Conservation (phyloP, 2,797 vertebrate genomes). For the Acipenser transmontanus region DNA sequence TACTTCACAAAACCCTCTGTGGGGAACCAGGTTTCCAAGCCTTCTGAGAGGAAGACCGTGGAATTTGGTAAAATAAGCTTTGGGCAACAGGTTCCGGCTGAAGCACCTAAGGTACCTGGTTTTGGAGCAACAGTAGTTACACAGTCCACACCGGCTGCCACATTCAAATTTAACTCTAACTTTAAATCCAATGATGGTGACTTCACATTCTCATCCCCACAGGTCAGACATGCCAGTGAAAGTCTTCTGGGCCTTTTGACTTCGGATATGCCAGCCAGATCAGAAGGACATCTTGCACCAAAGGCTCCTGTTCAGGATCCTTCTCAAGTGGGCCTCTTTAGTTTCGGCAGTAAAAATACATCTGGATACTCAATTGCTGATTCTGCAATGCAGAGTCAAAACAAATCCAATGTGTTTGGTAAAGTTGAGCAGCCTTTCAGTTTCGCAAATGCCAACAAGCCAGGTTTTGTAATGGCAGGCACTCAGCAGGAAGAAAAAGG, state of each 20-base stretch:
- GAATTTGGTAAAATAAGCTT: conserved; percentile 80
- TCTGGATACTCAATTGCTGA: conserved; percentile 64
- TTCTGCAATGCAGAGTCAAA: conserved; percentile 41
- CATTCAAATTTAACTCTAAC: conserved; percentile 96
- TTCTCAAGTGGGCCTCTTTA: conserved; percentile 65
- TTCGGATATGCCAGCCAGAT: conserved; percentile 74
- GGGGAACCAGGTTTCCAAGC: conserved; percentile 62
- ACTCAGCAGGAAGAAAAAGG: conserved; percentile 52
- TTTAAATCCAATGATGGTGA: conserved; percentile 96
- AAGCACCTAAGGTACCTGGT: conserved; percentile 65
- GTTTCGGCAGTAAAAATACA: conserved; percentile 67
- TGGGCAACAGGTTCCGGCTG: conserved; percentile 63
- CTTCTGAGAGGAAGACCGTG: conserved; percentile 66
- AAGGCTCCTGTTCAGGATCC: conserved; percentile 50
- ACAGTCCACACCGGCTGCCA: conserved; percentile 49
- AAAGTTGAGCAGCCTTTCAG: conserved; percentile 64
- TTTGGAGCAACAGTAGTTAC: conserved; percentile 55
- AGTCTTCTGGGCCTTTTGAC: conserved; percentile 86
- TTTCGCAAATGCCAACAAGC: conserved; percentile 58
- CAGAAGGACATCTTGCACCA: conserved; percentile 55
- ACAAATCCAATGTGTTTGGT: conserved; percentile 55
- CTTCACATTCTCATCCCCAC: conserved; percentile 83
- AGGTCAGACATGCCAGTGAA: conserved; percentile 71
- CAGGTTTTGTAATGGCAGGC: conserved; percentile 48
- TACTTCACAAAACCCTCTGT: conserved; percentile 89